Evolutionary conservation across 2,113 vertebrate genomes (phyloP).

Genomic region (Gambusia holbrooki): DNA sequence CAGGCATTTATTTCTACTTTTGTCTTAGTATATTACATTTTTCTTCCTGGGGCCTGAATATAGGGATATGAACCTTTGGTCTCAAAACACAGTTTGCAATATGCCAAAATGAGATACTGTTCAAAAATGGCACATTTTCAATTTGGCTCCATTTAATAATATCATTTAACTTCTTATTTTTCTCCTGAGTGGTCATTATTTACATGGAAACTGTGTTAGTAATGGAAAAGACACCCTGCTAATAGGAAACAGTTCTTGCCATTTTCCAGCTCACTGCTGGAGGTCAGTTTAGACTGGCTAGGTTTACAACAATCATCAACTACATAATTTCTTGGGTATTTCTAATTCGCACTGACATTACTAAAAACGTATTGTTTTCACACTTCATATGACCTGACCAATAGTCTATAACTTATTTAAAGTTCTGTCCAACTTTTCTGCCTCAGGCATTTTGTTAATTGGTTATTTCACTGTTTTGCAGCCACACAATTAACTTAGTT

Average conservation of each 20-base stretch:
- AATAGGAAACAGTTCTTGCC: slow-evolving; percentile 63
- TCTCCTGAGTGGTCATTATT: neutral
- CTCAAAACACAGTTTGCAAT: neutral
- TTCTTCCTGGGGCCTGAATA: neutral
- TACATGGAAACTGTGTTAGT: neutral
- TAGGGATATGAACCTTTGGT: neutral
- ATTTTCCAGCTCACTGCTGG: slow-evolving; percentile 56
- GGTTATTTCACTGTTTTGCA: slow-evolving; percentile 16
- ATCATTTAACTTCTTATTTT: neutral
- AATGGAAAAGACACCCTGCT: slow-evolving; percentile 42
- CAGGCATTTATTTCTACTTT: neutral
- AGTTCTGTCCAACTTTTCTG: slow-evolving; percentile 13
- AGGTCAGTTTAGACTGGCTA: slow-evolving; percentile 50
- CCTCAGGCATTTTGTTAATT: slow-evolving; percentile 4
- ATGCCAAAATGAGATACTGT: neutral
- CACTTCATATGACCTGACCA: neutral
- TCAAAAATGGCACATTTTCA: neutral
- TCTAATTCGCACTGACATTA: slow-evolving; percentile 19
- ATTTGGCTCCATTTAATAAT: neutral
- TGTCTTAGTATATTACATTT: neutral
- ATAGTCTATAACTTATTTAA: neutral
- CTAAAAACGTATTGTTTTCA: slow-evolving; percentile 7
- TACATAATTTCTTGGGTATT: slow-evolving; percentile 13
- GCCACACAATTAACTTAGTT: slow-evolving; percentile 30
- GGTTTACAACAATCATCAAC: slow-evolving; percentile 12